Evolutionary conservation across 2,797 vertebrate species (phyloP), one percentile per base, ranked within the genome.

Genomic region (Bradypodion ventrale): DNA sequence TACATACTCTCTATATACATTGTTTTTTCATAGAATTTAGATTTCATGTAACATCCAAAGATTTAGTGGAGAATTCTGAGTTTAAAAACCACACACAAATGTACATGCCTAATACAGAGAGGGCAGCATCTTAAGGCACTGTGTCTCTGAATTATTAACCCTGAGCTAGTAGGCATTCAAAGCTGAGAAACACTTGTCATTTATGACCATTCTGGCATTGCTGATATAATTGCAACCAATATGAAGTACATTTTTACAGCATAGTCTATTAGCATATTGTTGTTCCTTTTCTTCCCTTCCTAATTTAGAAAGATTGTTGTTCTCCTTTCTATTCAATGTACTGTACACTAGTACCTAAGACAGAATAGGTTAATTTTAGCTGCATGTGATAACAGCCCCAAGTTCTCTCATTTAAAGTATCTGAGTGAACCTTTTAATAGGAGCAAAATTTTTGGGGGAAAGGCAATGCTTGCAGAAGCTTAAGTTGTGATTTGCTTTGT

Each of bases 401-500:
- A 6, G 65, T 68, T 35, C 7, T 35, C 32, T 7, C 65, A 5
- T 56, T 56, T 68, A 15, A 16, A 68, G 16, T 29, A 60, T 29
- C 21, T 5, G 1, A n/a, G 19, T 2, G 1, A 29, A 49, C 16
- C 70, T 35, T 78, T 83, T 44, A n/a, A 8, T 1, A 10, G 25
- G 27, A n/a, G 21, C 37, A 25, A 4, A 46, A 63, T 40, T 46
- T 49, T 7, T 2, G 37, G 37, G 69, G 73, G 25, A 25, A 80
- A 12, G 7, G 46, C 46, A 63, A 23, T 19, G 4, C 44, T 27
- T 15, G 35, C 32, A 42, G 4, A 37, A 44, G 29, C 56, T 46
- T 29, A 37, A 52, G 44, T 5, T 23, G 23, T 16, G 0, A 2
- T 15, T 3, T 1, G 1, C 27, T 0, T 1, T 0, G 1, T 35